phyloP scores from a whole-genome alignment of 1,140 invertebrate genomes.

The Dendrolimus punctatus region DNA sequence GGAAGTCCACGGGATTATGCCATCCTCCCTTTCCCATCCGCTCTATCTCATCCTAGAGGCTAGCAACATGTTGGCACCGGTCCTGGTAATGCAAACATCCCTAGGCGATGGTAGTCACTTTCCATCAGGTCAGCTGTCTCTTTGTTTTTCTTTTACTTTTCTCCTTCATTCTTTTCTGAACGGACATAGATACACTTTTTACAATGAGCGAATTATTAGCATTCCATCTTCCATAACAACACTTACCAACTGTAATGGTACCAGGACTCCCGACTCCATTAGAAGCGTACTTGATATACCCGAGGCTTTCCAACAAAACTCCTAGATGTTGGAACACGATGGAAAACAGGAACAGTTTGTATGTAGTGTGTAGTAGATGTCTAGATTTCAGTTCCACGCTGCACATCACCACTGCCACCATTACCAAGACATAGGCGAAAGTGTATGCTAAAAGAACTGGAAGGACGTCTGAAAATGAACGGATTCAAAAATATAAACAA shows the following conservation, averaged over 20 bases:
- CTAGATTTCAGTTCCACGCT: slow-evolving; percentile 81
- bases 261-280: slow-evolving; percentile 75
- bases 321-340: slow-evolving; percentile 77
- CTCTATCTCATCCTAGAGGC: too few relatives aligned
- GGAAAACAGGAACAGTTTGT: slow-evolving; percentile 87
- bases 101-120: too few relatives aligned
- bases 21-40: too few relatives aligned
- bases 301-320: slow-evolving; percentile 76
- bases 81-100: too few relatives aligned
- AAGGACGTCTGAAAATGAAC: slow-evolving; percentile 78
- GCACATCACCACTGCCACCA: slow-evolving; percentile 77
- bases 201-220: too few relatives aligned
- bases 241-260: slow-evolving; percentile 76
- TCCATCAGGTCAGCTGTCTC: too few relatives aligned
- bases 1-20: too few relatives aligned
- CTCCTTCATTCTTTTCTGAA: too few relatives aligned
- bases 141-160: too few relatives aligned
- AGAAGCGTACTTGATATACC: slow-evolving; percentile 81
- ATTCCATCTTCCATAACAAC: too few relatives aligned
- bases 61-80: too few relatives aligned
- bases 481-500: slow-evolving; percentile 4
- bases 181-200: too few relatives aligned
- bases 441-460: slow-evolving; percentile 78
- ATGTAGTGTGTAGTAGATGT: slow-evolving; percentile 89
- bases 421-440: slow-evolving; percentile 76